Base-by-base conservation (phyloP, 2,797 vertebrate genomes). In the Cetoscarus ocellatus region DNA sequence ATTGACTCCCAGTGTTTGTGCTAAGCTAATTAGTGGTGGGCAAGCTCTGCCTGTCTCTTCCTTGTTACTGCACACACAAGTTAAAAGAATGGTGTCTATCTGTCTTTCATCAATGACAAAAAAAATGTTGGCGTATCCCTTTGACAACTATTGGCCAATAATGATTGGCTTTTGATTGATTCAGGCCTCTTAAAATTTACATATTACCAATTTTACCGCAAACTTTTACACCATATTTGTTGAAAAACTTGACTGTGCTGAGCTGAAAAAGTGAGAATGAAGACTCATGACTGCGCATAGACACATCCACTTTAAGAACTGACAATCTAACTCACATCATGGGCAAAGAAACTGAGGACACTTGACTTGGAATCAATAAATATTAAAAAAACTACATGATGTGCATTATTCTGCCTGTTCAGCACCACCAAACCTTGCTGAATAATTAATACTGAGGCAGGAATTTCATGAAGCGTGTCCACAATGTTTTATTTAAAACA, bases 311-410 rank as follows among this genome's bases (percentile, higher is more conserved):
- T 10, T 17, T 13, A 38, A 60, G 17, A 19, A 39, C 13, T n/a
- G 39, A 56, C 43, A 34, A 19, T 52, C 40, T 12, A 10, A 47
- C 34, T 45, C 10, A 9, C 17, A 36, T 59, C 2, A 7, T 49
- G 9, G 35, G 39, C 40, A 51, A 18, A 27, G 38, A 38, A 48
- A 7, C n/a, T 3, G 47, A 47, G n/a, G 10, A 34, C 35, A 40
- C 50, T 34, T 45, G 53, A 75, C 53, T 18, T 49, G 0, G 2
- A 52, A 71, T 77, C 63, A 18, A 72, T 58, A 66, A 47, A 66
- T 66, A 76, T 36, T 13, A 44, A 19, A 14, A 14, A 0, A 54
- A n/a, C 6, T 0, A 7, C 38, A 5, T 17, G 34, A 51, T 39
- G 55, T 48, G 39, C 17, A 35, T 19, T 38, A 44, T 61, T 52